Evolutionary conservation across 53 echinoderm and acorn worm genomes (phyloP).

Genomic region (Echinometra lucunter): DNA sequence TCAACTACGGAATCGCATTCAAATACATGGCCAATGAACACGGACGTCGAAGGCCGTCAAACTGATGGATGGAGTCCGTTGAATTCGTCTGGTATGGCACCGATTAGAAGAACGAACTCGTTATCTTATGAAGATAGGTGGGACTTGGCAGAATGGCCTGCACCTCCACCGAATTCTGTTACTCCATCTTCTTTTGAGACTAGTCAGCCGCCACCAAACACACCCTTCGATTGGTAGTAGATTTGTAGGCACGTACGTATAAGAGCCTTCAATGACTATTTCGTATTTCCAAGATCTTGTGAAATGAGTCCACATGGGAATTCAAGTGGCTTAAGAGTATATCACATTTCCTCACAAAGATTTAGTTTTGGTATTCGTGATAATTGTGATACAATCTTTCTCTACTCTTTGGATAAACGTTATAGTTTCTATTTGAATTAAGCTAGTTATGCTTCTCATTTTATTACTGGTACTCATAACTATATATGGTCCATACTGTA

Average conservation of each 20-base stretch:
- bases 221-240: conserved; percentile 17
- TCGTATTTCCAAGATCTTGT: background rate
- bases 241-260: background rate
- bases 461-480: too few species aligned
- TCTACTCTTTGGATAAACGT: too few species aligned
- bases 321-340: too few species aligned
- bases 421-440: too few species aligned
- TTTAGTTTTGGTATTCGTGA: too few species aligned
- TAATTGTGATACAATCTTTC: too few species aligned
- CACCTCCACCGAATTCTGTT: conserved; percentile 44
- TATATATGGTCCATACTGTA: too few species aligned
- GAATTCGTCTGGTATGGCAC: background rate
- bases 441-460: too few species aligned
- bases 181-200: conserved; percentile 2
- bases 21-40: background rate
- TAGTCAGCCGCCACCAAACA: conserved; percentile 31
- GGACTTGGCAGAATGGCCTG: background rate
- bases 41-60: conserved; percentile 10
- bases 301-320: background rate
- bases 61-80: conserved; percentile 24
- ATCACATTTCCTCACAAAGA: too few species aligned
- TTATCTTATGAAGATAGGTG: conserved; percentile 7
- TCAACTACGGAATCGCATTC: background rate
- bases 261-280: background rate
- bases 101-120: background rate